Conservation (phyloP, 1,140 invertebrate species). For the Trypoxylus dichotomus region DNA sequence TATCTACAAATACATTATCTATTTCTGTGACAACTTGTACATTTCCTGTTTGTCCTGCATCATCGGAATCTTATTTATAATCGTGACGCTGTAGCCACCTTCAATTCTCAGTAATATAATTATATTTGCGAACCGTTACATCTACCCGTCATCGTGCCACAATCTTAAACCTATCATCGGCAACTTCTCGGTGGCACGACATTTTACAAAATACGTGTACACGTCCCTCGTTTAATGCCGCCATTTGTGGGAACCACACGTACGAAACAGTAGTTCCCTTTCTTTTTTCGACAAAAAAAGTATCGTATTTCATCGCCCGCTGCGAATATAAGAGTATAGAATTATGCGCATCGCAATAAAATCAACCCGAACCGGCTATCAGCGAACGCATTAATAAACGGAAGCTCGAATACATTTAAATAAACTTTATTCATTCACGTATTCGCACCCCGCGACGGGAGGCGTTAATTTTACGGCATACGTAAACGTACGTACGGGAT, state of each 20-base stretch:
- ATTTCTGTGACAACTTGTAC: too few relatives aligned
- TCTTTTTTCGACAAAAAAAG: not conserved
- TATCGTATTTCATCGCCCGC: slow-evolving; percentile 5
- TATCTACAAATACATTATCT: too few relatives aligned
- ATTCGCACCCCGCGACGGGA: not conserved
- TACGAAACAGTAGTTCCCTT: not conserved
- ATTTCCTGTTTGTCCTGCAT: too few relatives aligned
- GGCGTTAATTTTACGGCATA: not conserved
- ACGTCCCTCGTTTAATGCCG: not conserved
- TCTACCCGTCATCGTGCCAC: not conserved
- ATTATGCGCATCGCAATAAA: slow-evolving; percentile 14
- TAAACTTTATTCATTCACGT: slow-evolving; percentile 15
- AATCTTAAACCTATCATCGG: slow-evolving; percentile 7
- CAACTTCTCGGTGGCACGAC: not conserved
- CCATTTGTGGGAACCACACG: slow-evolving; percentile 10
- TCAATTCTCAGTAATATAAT: too few relatives aligned
- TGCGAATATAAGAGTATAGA: slow-evolving; percentile 4
- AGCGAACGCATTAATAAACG: slow-evolving; percentile 16
- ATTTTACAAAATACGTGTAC: not conserved
- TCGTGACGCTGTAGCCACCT: too few relatives aligned
- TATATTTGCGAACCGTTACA: too few relatives aligned
- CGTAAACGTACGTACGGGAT: not conserved
- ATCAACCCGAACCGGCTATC: not conserved
- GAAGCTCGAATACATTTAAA: slow-evolving; percentile 19
- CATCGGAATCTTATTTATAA: too few relatives aligned